Evolutionary conservation across 2,113 vertebrate genomes (phyloP), one percentile per base, ranked within the genome.

Genomic region (Cebidichthys violaceus): DNA sequence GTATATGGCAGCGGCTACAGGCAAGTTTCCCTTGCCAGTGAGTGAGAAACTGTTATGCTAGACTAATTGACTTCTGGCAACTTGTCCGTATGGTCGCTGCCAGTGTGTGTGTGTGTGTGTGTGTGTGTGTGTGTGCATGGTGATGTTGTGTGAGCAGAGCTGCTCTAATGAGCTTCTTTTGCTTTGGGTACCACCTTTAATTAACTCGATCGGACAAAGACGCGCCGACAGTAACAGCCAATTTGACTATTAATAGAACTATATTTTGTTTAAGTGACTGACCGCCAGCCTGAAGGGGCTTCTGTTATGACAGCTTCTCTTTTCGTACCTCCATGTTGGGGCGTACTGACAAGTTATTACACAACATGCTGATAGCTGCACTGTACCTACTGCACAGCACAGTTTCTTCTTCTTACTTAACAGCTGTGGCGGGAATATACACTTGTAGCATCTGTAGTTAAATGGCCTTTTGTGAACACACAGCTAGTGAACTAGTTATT

Each of bases 11-110:
- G 43, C 70, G 71, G 66, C 79, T 77, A 37, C 64, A 81, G 39
- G 45, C 47, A 54, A 1, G 31, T 7, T 83, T 64, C 71, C 37
- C 43, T 45, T 73, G 86, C 84, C 87, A 89, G 29, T 79, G 80
- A 77, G 70, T 0, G 47, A 70, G 67, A 77, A 81, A 78, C 54
- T 71, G 57, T 69, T 81, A 73, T 68, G 76, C 37, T 68, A 76
- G 67, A 84, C 81, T 77, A 88, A 90, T 90, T 76, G 75, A 78
- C 52, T 70, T 84, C 79, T 90, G 86, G 77, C 69, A 82, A 62
- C 75, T 61, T 76, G 67, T 68, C 52, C 69, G 43, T 39, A 4
- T 68, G 60, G n/a, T 29, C 59, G 37, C 67, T 88, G 81, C 70
- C 79, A 77, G 37, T 72, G 47, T 81, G 74, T 70, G 39, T 77